A percentile compares a stretch with the other conserved stretches of the same genome.
Conservation (phyloP, 2,113 vertebrate genomes). For the Leucosticte australis region DNA sequence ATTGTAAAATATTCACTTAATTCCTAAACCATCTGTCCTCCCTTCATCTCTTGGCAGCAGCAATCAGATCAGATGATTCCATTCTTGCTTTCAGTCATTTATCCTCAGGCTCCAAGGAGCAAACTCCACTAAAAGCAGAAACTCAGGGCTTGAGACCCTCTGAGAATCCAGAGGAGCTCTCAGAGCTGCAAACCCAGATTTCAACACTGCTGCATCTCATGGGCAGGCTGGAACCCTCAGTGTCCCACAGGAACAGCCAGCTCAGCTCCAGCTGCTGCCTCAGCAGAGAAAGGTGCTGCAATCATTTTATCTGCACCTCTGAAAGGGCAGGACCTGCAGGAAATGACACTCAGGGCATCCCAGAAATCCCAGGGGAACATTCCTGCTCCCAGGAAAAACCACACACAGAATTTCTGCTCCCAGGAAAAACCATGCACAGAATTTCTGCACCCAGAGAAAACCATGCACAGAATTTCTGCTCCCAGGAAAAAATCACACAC, state of each 20-base stretch:
- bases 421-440: rapidly evolving
- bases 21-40: background rate
- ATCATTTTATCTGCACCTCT: background rate
- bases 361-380: rapidly evolving
- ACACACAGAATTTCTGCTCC: background rate
- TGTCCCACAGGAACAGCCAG: background rate
- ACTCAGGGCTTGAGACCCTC: background rate
- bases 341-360: background rate
- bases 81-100: background rate
- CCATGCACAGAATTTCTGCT: background rate
- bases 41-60: background rate
- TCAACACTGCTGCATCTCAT: no score
- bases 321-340: background rate
- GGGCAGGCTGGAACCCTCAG: background rate
- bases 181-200: background rate
- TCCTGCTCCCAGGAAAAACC: background rate
- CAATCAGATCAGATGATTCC: background rate
- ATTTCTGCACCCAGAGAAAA: background rate
- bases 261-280: background rate
- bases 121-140: background rate
- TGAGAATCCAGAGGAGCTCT: background rate
- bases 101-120: background rate
- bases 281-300: background rate
- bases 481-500: rapidly evolving
- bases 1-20: background rate